Conservation (phyloP, 2,888 invertebrate genomes). For the Lypha dubia region DNA sequence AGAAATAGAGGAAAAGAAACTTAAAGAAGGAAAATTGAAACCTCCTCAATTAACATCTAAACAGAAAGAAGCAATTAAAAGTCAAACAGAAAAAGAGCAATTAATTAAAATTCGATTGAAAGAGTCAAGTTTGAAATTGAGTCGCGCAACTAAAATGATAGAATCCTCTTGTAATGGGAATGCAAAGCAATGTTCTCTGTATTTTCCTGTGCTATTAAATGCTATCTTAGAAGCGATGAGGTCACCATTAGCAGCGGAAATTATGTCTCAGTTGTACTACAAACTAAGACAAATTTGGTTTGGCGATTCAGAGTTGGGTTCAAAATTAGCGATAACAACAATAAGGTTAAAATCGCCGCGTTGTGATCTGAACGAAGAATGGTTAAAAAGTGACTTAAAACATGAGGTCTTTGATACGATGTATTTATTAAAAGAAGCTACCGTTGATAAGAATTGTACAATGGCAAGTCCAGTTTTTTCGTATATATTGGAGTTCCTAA, state of each 20-base stretch:
- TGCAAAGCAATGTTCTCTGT: slow-evolving; percentile 78
- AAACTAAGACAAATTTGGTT: slow-evolving; percentile 86
- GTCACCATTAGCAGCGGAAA: slow-evolving; percentile 91
- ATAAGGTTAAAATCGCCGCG: slow-evolving; percentile 90
- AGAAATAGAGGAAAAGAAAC: slow-evolving; percentile 95
- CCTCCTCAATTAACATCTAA: slow-evolving; percentile 91
- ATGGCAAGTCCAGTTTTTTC: slow-evolving; percentile 89
- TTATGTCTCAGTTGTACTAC: slow-evolving; percentile 86
- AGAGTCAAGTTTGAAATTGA: slow-evolving; percentile 84
- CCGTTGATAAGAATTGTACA: slow-evolving; percentile 76
- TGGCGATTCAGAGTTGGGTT: slow-evolving; percentile 84
- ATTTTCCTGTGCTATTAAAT: slow-evolving; percentile 80
- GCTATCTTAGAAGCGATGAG: slow-evolving; percentile 84
- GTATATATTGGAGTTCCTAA: slow-evolving; percentile 91
- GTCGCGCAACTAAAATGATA: slow-evolving; percentile 79
- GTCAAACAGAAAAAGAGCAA: slow-evolving; percentile 93
- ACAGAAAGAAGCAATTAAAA: slow-evolving; percentile 95
- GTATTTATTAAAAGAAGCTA: slow-evolving; percentile 84
- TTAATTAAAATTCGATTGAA: slow-evolving; percentile 88
- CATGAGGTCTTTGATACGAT: slow-evolving; percentile 87
- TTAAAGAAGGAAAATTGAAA: slow-evolving; percentile 90
- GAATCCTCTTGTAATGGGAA: slow-evolving; percentile 81
- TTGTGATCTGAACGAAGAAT: slow-evolving; percentile 90
- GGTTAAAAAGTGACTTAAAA: slow-evolving; percentile 89
- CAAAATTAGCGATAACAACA: slow-evolving; percentile 88